Evolutionary conservation across 2,113 vertebrate species (phyloP), one percentile per base, ranked within the genome.

Genomic region (Nannobrachium achirus): DNA sequence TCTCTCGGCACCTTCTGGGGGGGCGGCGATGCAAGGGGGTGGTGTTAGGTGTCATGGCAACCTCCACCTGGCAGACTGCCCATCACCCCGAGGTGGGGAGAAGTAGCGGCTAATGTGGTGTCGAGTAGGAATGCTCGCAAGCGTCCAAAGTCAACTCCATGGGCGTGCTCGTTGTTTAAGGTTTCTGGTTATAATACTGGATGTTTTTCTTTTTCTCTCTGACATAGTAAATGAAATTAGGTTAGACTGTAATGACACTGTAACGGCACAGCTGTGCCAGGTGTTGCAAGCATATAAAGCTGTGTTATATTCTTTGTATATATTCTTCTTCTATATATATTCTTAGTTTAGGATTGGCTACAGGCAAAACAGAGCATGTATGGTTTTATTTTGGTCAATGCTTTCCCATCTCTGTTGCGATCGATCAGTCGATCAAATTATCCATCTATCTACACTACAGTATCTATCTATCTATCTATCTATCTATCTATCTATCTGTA

Each of bases 41-140:
- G 85, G 86, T 63, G 93, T 92, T 95, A 94, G 95, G 94, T 94
- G 95, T 94, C 96, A 98, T 97, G 94, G 95, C 94, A 98, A 97
- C 95, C 91, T 95, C 89, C 92, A 94, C 92, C 93, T 98, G 96
- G 96, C 95, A 95, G 81, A 79, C 92, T 95, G 95, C 96, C 96
- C 94, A 91, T 91, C 94, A 92, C 92, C 90, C 89, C 82, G 90
- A 93, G 94, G 93, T 90, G 91, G 91, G 88, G 92, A 91, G 93
- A 89, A 93, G 93, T 89, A 90, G 89, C 89, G 93, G 90, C 92
- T 95, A 94, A 95, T 91, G 92, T 91, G 94, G 91, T 91, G 93
- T 92, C 82, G 91, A 93, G 90, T 91, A 92, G 93, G 94, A 96
- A 95, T 94, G 94, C 89, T 89, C 82, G 78, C 88, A 90, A 86